A percentile compares a stretch with the other conserved stretches of the same genome.
These are phyloP conservation scores for Ecliptopera silaceata DNA, from an alignment of 2,888 invertebrate genomes.

Conservation along the genomic window DNA sequence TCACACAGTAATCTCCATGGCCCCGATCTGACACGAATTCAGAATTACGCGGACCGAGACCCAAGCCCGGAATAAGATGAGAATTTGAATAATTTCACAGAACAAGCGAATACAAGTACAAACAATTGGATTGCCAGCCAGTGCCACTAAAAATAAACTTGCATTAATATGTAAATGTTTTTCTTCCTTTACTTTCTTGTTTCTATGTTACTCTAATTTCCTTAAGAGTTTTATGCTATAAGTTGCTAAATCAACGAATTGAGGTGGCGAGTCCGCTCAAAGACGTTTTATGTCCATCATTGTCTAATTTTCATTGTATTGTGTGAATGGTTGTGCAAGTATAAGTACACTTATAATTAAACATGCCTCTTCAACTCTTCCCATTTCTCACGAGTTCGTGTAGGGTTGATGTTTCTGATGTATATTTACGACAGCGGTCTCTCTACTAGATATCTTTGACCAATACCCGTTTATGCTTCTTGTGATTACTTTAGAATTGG, in stretches of 20 bases:
- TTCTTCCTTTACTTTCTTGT: too few relatives aligned
- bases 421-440: conserved; percentile 9
- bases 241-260: background rate
- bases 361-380: conserved; percentile 22
- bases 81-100: conserved; percentile 24
- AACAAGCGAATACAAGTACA: conserved; percentile 1
- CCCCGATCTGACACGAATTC: conserved; percentile 7
- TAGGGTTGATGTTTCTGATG: conserved; percentile 21
- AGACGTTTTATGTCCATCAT: background rate
- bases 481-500: background rate
- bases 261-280: background rate
- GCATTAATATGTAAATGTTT: background rate
- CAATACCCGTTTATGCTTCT: background rate
- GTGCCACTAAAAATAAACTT: conserved; percentile 8
- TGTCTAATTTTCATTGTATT: conserved; percentile 34
- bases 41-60: background rate
- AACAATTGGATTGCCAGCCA: conserved; percentile 7
- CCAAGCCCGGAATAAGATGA: conserved; percentile 3
- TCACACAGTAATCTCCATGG: conserved; percentile 1
- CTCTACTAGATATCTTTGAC: background rate
- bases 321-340: conserved; percentile 30
- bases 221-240: too few relatives aligned
- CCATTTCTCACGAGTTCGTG: conserved; percentile 31
- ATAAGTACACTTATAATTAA: conserved; percentile 25
- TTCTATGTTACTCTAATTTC: too few relatives aligned